Evolutionary conservation across 2,888 invertebrate genomes (phyloP).

Genomic region (Idaea biselata): DNA sequence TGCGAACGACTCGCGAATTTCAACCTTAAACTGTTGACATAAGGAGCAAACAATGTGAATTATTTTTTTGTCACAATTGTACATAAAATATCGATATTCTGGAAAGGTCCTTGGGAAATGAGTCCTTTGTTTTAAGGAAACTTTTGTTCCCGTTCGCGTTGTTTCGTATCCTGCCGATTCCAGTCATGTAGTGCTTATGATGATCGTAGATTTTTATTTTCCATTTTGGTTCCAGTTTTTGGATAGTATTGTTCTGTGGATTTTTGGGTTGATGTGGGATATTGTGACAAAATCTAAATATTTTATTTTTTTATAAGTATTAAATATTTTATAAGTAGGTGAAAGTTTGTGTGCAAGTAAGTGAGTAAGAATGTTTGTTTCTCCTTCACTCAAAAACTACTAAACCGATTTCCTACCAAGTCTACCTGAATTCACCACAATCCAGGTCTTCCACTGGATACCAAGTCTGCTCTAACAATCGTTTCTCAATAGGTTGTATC

Average conservation of each 20-base stretch:
- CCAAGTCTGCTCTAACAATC: no score
- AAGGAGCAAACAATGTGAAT: background rate
- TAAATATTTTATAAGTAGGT: no score
- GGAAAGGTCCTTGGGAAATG: slow-evolving; percentile 40
- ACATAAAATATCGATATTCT: slow-evolving; percentile 26
- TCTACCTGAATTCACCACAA: no score
- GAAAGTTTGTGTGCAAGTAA: no score
- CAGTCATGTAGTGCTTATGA: background rate
- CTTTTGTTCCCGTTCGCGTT: slow-evolving; percentile 39
- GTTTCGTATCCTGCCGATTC: slow-evolving; percentile 14
- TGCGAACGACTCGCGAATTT: background rate
- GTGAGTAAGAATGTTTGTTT: no score
- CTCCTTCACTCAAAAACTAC: no score
- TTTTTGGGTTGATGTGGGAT: background rate
- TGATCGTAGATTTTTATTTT: background rate
- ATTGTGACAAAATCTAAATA: background rate
- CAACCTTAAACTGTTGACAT: background rate
- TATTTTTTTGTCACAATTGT: slow-evolving; percentile 1
- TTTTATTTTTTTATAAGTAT: no score
- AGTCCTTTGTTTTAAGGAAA: slow-evolving; percentile 42
- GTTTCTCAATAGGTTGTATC: no score
- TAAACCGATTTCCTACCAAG: no score
- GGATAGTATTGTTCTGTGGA: background rate
- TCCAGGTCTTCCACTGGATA: no score
- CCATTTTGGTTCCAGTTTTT: background rate